These are phyloP conservation scores for Caenorhabditis doughertyi DNA, from an alignment of 2,888 invertebrate genomes.

Conservation along the genomic window DNA sequence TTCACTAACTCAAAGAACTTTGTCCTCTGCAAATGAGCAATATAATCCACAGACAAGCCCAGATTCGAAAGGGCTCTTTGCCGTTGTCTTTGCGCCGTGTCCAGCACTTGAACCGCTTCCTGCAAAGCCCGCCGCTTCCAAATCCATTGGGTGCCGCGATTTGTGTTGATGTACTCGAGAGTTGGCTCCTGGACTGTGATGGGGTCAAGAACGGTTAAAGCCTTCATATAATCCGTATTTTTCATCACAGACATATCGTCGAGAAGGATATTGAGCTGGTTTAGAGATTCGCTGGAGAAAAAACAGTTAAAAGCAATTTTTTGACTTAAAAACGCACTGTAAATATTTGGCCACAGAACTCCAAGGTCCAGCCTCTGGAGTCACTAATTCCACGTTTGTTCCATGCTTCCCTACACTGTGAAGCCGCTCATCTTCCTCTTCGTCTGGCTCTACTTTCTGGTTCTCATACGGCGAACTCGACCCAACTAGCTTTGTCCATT, in stretches of 20 bases:
- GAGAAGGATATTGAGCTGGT: slow-evolving; percentile 78
- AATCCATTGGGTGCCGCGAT: slow-evolving; percentile 75
- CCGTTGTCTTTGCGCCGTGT: slow-evolving; percentile 49
- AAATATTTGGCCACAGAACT: slow-evolving; percentile 80
- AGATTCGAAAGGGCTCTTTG: slow-evolving; percentile 32
- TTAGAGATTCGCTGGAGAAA: slow-evolving; percentile 77
- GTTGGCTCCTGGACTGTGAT: slow-evolving; percentile 50
- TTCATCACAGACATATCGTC: slow-evolving; percentile 75
- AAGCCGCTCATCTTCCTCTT: slow-evolving; percentile 54
- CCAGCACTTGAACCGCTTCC: slow-evolving; percentile 74
- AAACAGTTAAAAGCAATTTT: neutral
- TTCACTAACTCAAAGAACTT: slow-evolving; percentile 70
- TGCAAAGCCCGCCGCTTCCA: slow-evolving; percentile 74
- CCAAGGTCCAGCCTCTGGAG: slow-evolving; percentile 81
- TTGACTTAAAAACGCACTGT: slow-evolving; percentile 69
- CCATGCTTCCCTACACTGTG: slow-evolving; percentile 40
- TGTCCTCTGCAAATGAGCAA: slow-evolving; percentile 59
- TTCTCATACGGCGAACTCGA: slow-evolving; percentile 69
- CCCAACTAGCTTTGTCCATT: slow-evolving; percentile 77
- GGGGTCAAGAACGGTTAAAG: slow-evolving; percentile 69
- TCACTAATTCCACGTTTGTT: slow-evolving; percentile 61
- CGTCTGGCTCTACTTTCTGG: slow-evolving; percentile 35
- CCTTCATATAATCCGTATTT: slow-evolving; percentile 73
- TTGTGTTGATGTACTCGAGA: slow-evolving; percentile 55
- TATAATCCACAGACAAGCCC: slow-evolving; percentile 58